A percentile compares a stretch with the other conserved stretches of the same genome.
Conservation (phyloP, 2,888 invertebrate species). For the Reticulitermes lucifugus region DNA sequence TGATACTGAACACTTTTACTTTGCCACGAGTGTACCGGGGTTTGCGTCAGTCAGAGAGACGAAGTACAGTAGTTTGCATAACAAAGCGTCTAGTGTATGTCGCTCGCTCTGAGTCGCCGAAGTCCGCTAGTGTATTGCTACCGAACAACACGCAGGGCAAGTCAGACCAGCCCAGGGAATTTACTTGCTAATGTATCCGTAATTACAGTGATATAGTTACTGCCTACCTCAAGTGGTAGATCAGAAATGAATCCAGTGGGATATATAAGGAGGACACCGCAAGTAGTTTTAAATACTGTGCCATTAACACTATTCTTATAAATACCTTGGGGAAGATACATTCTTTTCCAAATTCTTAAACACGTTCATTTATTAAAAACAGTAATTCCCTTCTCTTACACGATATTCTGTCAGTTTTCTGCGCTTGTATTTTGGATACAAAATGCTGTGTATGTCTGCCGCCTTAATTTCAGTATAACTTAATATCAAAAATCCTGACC, state of each 20-base stretch:
- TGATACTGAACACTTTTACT: not conserved
- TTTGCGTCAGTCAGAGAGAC: constrained; percentile 18
- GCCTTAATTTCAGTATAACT: no score
- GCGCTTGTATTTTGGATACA: no score
- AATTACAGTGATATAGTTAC: constrained; percentile 17
- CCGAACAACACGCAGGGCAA: not conserved
- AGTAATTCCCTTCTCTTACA: no score
- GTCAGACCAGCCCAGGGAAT: not conserved
- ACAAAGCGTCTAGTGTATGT: not conserved
- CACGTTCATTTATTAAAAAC: no score
- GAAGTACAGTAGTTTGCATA: constrained; percentile 25
- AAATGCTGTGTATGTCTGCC: no score
- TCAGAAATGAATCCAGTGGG: not conserved
- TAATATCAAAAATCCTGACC: no score
- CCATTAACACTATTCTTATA: no score
- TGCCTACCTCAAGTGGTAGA: not conserved
- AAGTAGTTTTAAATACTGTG: not conserved
- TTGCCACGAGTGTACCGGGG: not conserved
- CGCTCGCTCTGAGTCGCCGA: not conserved
- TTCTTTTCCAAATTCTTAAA: no score
- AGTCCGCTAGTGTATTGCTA: not conserved
- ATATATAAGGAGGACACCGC: not conserved
- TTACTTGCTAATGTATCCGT: constrained; percentile 23
- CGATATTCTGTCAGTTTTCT: no score
- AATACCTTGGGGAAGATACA: no score